Evolutionary conservation across 2,888 invertebrate genomes (phyloP).

Genomic region (Drosophila acutilabella): DNA sequence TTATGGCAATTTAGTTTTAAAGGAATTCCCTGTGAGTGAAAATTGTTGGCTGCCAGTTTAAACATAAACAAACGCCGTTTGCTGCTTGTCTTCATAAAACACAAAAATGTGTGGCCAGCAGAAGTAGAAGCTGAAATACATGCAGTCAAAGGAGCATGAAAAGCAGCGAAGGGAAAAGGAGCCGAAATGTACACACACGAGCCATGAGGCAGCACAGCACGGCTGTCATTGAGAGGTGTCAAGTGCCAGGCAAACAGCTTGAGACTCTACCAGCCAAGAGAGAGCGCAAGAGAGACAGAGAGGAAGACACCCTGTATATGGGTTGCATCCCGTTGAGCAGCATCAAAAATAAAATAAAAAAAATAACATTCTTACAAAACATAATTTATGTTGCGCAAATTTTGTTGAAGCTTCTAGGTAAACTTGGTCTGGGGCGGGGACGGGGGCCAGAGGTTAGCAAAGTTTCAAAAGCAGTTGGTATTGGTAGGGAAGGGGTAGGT

Average conservation of each 20-base stretch:
- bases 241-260: slow-evolving; percentile 73
- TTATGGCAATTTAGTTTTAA: slow-evolving; percentile 6
- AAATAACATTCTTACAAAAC: slow-evolving; percentile 75
- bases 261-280: slow-evolving; percentile 33
- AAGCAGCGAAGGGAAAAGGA: slow-evolving; percentile 9
- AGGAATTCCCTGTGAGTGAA: slow-evolving; percentile 23
- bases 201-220: slow-evolving; percentile 61
- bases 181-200: slow-evolving; percentile 44
- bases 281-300: slow-evolving; percentile 3
- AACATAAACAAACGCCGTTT: slow-evolving; percentile 35
- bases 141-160: not conserved
- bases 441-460: too few relatives aligned
- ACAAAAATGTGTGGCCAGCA: slow-evolving; percentile 37
- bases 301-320: not conserved
- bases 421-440: not conserved
- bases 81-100: slow-evolving; percentile 32
- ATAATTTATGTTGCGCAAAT: slow-evolving; percentile 80
- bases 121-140: not conserved
- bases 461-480: not conserved
- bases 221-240: slow-evolving; percentile 80
- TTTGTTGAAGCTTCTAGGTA: slow-evolving; percentile 43
- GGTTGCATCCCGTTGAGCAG: slow-evolving; percentile 27
- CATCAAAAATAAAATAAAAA: slow-evolving; percentile 50
- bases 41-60: slow-evolving; percentile 42
- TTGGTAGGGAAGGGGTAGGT: not conserved